Evolutionary conservation across 2,113 vertebrate species (phyloP), one percentile per base, ranked within the genome.

Genomic region (Hemiscyllium ocellatum): DNA sequence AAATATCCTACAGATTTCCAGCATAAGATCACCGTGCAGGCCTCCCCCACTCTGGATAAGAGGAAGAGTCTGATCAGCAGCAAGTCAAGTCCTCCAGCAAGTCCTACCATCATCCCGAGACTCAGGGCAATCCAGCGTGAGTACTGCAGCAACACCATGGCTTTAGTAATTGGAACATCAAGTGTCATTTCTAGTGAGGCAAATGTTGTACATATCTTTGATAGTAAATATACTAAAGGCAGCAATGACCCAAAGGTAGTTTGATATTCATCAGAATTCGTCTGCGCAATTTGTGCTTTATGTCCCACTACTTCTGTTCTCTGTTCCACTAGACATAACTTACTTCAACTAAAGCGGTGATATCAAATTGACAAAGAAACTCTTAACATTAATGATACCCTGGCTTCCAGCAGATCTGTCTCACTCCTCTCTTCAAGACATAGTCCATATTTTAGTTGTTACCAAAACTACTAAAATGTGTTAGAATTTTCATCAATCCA

Each of bases 1-100:
- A 50, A 95, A 95, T 72, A 13, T 95, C 52, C 96, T 97, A 96
- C 96, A 99, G 99, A 99, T 98, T 99, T 99, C 96, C 99, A 99
- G 97, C 99, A 99, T 97, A 99, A 99, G 97, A 99, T 99, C 97
- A 99, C 99, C 3, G 99, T 99, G 94, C 99, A 99, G 96, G 99
- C 99, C 37, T 99, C 99, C 95, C 99, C 99, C 0, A 99, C 99
- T 0, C 98, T 98, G 97, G 99, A 99, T 96, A 99, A 98, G 95
- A 98, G 98, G 96, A 98, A 98, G 97, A 99, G 98, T 96, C 97
- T 99, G 95, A 97, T 98, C 97, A 98, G 97, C 97, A 99, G 98
- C 97, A 97, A 98, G 56, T 98, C 98, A 96, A 99, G 98, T 90
- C 99, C 99, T 96, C 99, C 98, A n/a, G 98, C 97, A 96, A 99